Base-by-base conservation (phyloP, 2,888 invertebrate species). In the Lepetodrilus schrolli region DNA sequence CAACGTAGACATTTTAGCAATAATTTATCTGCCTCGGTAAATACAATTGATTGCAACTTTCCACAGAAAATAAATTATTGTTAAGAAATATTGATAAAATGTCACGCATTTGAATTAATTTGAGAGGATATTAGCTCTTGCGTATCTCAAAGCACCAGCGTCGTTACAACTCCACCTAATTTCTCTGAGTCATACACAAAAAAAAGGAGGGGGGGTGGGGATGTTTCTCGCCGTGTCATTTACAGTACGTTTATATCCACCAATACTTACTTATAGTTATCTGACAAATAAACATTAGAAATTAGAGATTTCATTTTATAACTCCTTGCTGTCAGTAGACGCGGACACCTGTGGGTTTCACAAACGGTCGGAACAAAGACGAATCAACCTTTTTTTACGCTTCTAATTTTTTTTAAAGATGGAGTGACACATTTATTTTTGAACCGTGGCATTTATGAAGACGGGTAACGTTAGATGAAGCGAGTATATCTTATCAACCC, bases 41-140 rank as follows among this genome's bases (percentile, higher is more conserved):
- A 74, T 78, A 72, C 72, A 73, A 78, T 72, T 78, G 75, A 75
- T 78, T 78, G 75, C 74, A 71, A 72, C 70, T 77, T 70, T 69
- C 58, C 72, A 78, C 75, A 75, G 71, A 73, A 50, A 65, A 66
- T 71, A 65, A n/a, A 75, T 72, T 73, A 72, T 72, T 78, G 66
- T 47, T 13, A 30, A 36, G 66, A 66, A 74, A 65, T 75, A 72
- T 73, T 75, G 75, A 75, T 70, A 73, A 74, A 68, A 48, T 72
- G 49, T 78, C 66, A 58, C 26, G 34, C 73, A 72, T 49, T 48
- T 20, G 72, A 76, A 76, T 73, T 71, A 74, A 78, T 78, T 74
- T 76, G 58, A 72, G 71, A 74, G 76, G 76, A 68, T 68, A 68
- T 68, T 68, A 58, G 58, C 26, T 17, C n/a, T 34, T 26, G 58